phyloP scores from a whole-genome alignment of 2,113 vertebrate genomes.

The Polyodon spathula region DNA sequence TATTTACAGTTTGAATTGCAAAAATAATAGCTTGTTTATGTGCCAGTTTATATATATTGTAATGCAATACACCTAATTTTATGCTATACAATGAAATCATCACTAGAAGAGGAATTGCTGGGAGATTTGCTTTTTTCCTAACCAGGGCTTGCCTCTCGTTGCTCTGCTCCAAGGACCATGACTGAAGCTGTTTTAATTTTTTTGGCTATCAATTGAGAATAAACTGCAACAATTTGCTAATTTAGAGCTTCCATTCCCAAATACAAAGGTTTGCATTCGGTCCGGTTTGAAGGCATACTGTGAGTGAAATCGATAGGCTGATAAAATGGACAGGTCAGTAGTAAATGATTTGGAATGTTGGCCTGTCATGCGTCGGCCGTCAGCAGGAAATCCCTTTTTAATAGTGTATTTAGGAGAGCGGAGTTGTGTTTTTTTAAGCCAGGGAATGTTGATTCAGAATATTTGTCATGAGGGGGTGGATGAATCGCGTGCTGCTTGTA shows the following conservation, averaged over 20 bases:
- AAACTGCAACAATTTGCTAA: conserved; percentile 3
- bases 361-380: conserved; percentile 28
- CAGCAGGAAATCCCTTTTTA: conserved; percentile 49
- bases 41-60: no score
- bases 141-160: neutral
- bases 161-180: no score
- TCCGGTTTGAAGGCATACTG: neutral
- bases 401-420: conserved; percentile 31
- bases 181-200: neutral
- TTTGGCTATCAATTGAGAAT: neutral
- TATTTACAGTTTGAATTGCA: no score
- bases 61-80: no score
- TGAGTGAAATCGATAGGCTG: conserved; percentile 33
- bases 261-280: conserved; percentile 25
- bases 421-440: conserved; percentile 38
- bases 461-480: conserved; percentile 3
- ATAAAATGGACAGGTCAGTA: conserved; percentile 35
- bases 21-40: no score
- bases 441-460: conserved; percentile 40
- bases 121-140: no score
- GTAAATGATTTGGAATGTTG: conserved; percentile 37
- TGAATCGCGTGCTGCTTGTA: conserved; percentile 25
- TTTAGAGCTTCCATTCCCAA: conserved; percentile 4
- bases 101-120: no score
- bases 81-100: no score